Conservation (phyloP, 2,888 invertebrate genomes). For the Eupithecia exiguata region DNA sequence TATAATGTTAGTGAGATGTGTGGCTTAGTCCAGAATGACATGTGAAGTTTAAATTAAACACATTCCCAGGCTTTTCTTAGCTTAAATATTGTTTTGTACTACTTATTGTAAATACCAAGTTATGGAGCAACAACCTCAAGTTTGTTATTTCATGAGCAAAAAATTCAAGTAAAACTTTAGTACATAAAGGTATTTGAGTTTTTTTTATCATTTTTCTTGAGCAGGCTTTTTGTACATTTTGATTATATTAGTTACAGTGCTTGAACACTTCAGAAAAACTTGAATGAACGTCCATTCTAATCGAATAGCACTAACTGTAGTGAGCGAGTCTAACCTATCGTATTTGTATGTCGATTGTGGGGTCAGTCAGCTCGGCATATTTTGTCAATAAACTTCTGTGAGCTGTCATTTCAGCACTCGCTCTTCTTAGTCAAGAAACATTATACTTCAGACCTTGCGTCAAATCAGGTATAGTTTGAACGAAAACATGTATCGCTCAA, state of each 20-base stretch:
- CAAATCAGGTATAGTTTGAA: no score
- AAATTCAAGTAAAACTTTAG: background rate
- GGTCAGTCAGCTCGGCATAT: background rate
- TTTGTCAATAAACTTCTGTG: background rate
- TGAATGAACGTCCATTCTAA: no score
- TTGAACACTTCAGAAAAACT: constrained; percentile 9
- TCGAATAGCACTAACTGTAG: background rate
- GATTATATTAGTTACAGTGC: constrained; percentile 5
- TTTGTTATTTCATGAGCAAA: background rate
- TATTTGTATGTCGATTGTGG: background rate
- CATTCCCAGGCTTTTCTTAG: background rate
- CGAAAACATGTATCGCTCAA: no score
- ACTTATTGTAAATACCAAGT: background rate
- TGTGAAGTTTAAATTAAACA: background rate
- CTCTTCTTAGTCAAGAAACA: no score
- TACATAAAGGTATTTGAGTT: background rate
- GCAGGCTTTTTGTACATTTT: background rate
- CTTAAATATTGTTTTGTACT: background rate
- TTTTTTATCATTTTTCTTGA: background rate
- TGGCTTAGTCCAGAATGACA: background rate
- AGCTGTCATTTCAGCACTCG: no score
- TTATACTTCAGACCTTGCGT: no score
- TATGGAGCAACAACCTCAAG: constrained; percentile 5
- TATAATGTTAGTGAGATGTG: background rate
- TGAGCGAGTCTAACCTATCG: background rate